Base-by-base conservation (phyloP, 2,888 invertebrate species). In the Ypsolopha sequella region DNA sequence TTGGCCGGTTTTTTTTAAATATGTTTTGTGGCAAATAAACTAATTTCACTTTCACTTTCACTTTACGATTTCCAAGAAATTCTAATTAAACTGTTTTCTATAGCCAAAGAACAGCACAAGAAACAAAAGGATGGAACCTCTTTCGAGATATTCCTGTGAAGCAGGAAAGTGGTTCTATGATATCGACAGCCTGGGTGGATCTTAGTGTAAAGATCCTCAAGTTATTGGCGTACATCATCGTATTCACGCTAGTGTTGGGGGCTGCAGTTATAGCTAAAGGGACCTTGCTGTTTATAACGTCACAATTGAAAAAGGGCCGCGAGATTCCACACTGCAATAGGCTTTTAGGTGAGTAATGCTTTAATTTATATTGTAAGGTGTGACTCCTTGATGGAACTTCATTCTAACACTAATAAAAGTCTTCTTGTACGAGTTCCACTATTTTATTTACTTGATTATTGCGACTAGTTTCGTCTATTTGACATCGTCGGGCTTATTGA, bases 261-360 rank as follows among this genome's bases (percentile, higher is more conserved):
- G 85, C 90, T 0, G 92, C 93, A 6, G 90, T 93, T 0, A 60
- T 92, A 44, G 91, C 94, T n/a, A 95, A 95, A 76, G 88, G 91
- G 45, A 88, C 91, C 24, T 74, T 93, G 35, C 78, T 95, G 2
- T 91, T 95, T 58, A 93, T 93, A 81, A 91, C 91, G 44, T 91
- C 93, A 9, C 92, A 93, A 60, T 73, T 93, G 11, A 87, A 88
- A 58, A 85, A 87, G 53, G 87, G 82, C 33, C 77, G 82, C 44
- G 71, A 79, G 14, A 82, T 91, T 53, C 68, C 76, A 8, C 91
- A 91, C 62, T 94, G 93, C 70, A 89, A 90, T 61, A 82, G 75
- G 61, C 62, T 61, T 11, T 63, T 85, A 59, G 80, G 84, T 86
- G 62, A 60, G 44, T 3, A 4, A 2, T 24, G 24, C 2, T 24